Evolutionary conservation across 2,113 vertebrate species (phyloP), one percentile per base, ranked within the genome.

Genomic region (Buteo buteo): DNA sequence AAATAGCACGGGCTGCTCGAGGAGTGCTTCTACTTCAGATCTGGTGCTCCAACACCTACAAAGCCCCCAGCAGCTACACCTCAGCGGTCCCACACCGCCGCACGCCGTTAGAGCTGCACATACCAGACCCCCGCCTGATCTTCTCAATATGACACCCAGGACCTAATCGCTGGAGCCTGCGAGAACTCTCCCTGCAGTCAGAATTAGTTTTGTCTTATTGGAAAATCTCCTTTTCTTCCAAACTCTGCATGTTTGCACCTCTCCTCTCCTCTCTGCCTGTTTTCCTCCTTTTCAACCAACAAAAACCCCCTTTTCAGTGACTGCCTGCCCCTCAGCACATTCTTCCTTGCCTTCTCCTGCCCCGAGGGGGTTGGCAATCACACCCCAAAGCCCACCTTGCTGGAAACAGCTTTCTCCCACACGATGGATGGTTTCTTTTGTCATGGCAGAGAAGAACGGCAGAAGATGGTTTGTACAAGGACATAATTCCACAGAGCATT

Each of bases 211-310:
- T 74, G 32, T 66, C 86, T 61, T 65, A 44, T 9, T 61, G 69
- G 40, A 90, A 92, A 85, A 94, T 25, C 34, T 77, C 15, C 10
- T 84, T 92, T 88, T 82, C 70, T 88, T 95, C 50, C 74, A 36
- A 90, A 85, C 40, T 58, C 45, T 61, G 36, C 34, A 22, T 20
- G 16, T 78, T 92, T 88, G 10, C 55, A 65, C 36, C 13, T 55
- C 13, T 82, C 42, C 61, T 55, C 82, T 65, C 38, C 12, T 84
- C 49, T 90, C 44, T 70, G 9, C n/a, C 49, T 50, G 24, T 18
- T 57, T 73, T 90, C 22, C 24, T 64, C 64, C 77, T 72, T 83
- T 72, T 55, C 21, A 77, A 55, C 32, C 57, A 76, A 64, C 17
- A 79, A 11, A 45, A 3, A 0, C 1, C 1, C 13, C 16, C 26